phyloP scores from a whole-genome alignment of 2,113 vertebrate genomes.

The Indicator indicator region DNA sequence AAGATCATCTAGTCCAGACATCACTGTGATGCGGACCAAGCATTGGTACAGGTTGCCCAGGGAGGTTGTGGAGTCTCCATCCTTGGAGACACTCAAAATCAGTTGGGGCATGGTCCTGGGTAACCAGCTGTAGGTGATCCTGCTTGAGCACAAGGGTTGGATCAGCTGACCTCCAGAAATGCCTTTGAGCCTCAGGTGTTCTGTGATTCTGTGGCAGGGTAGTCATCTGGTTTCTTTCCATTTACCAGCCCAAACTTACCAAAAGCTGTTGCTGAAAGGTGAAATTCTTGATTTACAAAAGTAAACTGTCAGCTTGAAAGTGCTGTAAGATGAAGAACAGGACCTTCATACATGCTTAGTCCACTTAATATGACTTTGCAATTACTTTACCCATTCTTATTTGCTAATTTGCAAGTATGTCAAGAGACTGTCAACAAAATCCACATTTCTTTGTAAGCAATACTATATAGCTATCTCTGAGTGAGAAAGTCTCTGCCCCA shows the following conservation, averaged over 20 bases:
- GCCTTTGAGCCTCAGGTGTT: no score
- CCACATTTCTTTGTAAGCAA: background rate
- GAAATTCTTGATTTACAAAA: background rate
- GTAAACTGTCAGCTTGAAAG: background rate
- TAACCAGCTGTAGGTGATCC: background rate
- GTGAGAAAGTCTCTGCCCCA: background rate
- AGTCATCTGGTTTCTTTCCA: background rate
- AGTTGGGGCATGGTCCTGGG: background rate
- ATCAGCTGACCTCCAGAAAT: no score
- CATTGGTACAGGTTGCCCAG: no score
- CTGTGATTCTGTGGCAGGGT: no score
- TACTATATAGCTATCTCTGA: background rate
- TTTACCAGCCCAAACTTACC: background rate
- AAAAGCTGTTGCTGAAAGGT: background rate
- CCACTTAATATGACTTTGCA: background rate
- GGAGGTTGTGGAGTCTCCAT: no score
- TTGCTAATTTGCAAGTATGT: background rate
- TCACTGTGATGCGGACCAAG: no score
- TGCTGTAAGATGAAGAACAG: background rate
- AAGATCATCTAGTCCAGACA: no score
- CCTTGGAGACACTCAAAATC: no score
- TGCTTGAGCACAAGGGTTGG: no score
- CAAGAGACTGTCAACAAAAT: background rate
- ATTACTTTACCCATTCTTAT: background rate
- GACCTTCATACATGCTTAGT: background rate